A percentile compares a stretch with the other conserved stretches of the same genome.
These are phyloP conservation scores for Pammene fasciana DNA, from an alignment of 2,888 invertebrate species.

Conservation along the genomic window DNA sequence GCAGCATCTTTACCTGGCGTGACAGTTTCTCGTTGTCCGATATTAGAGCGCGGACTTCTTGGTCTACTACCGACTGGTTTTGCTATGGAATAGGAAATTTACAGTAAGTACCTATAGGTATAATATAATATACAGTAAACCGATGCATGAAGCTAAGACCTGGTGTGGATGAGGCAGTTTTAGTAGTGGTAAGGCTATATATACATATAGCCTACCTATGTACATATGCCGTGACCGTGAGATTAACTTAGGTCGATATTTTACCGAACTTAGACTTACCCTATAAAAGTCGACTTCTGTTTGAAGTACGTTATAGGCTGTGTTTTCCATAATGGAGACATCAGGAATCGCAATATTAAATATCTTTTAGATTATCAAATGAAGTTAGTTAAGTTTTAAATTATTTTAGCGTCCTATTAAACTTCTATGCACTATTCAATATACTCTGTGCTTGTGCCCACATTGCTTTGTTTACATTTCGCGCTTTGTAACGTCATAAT, in stretches of 20 bases:
- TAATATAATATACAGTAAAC: too few species aligned
- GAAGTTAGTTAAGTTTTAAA: too few species aligned
- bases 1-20: conserved; percentile 68
- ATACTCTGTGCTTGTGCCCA: too few species aligned
- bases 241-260: conserved; percentile 4
- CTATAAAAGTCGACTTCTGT: conserved; percentile 80
- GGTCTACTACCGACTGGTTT: conserved; percentile 71
- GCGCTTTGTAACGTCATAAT: conserved; percentile 56
- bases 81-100: conserved; percentile 54
- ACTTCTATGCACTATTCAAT: neutral
- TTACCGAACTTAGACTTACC: conserved; percentile 55
- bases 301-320: conserved; percentile 65
- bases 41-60: conserved; percentile 71
- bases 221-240: neutral
- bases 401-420: neutral
- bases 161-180: too few species aligned
- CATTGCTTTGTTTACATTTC: conserved; percentile 73
- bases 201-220: too few species aligned
- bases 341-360: neutral
- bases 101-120: neutral
- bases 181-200: too few species aligned
- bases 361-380: neutral
- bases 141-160: too few species aligned
- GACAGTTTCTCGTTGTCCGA: conserved; percentile 74
- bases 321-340: conserved; percentile 55